Base-by-base conservation (phyloP, 2,888 invertebrate species). In the Beris morrisii region DNA sequence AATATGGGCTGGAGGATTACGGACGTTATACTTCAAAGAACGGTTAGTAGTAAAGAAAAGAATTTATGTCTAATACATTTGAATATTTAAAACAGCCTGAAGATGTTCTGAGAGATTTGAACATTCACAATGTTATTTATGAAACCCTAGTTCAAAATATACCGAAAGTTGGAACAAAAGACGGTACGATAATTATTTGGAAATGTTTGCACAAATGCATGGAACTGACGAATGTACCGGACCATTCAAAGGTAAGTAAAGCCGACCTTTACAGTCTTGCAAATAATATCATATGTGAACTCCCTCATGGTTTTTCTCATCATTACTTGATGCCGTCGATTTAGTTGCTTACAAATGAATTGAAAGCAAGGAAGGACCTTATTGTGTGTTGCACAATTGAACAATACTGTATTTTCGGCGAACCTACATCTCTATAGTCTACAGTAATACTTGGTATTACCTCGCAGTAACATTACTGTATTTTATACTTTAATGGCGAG, bases 101-200 rank as follows among this genome's bases (percentile, higher is more conserved):
- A 7, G 66, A 56, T 9, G 74, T 76, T 63, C 72, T 79, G 15
- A 71, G 73, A 31, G 68, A 73, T 7, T 66, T 77, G 2, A 79
- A 79, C 64, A 73, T 79, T 22, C 77, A 79, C 15, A 72, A 75
- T 7, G 79, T 79, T 1, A 75, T 79, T 11, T 79, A 75, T 57
- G 76, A 79, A 54, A 72, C 75, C 65, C 73, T 77, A 1, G 73
- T 75, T 1, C 74, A 73, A 32, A 75, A 77, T 69, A 70, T 76
- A 12, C 72, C 73, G 52, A 73, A 71, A 30, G 70, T 75, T 70
- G 75, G 76, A 1, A 69, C 74, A 3, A 70, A 72, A 3, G 67
- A 70, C 3, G 72, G 71, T 11, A 74, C 74, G 3, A 54, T 58
- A 3, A 65, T 72, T 4, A 70, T 75, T 30, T 79, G 79, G 79